Evolutionary conservation across 2,113 vertebrate species (phyloP).

Genomic region (Corythoichthys haematopterus): DNA sequence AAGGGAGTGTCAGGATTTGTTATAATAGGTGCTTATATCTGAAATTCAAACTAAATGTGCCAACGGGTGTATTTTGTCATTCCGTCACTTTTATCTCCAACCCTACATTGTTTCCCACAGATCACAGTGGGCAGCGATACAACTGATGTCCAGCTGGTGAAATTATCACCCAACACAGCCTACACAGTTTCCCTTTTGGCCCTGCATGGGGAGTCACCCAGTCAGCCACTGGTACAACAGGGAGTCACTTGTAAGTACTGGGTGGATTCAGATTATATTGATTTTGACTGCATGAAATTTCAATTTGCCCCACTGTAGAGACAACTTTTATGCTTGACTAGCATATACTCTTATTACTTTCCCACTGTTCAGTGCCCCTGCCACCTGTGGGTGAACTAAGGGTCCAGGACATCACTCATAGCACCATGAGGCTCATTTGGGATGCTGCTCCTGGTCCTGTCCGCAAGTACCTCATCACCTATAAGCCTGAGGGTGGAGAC

Average conservation of each 20-base stretch:
- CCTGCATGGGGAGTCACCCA: constrained; percentile 75
- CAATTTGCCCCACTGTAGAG: not conserved
- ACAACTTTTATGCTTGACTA: not conserved
- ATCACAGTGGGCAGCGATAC: constrained; percentile 76
- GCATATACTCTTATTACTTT: not conserved
- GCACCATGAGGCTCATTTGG: constrained; percentile 83
- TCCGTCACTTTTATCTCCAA: constrained; percentile 12
- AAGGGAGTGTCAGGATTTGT: constrained; percentile 42
- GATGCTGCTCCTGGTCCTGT: constrained; percentile 84
- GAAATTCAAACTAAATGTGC: not conserved
- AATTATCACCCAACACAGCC: constrained; percentile 83
- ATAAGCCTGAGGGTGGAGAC: constrained; percentile 79
- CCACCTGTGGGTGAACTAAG: constrained; percentile 77
- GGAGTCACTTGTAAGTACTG: constrained; percentile 84
- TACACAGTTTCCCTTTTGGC: constrained; percentile 82
- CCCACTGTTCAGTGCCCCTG: constrained; percentile 75
- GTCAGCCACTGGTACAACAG: constrained; percentile 81
- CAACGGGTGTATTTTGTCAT: not conserved
- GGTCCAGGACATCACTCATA: constrained; percentile 88
- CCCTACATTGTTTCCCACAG: constrained; percentile 61
- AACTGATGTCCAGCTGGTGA: constrained; percentile 81
- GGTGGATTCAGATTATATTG: not conserved
- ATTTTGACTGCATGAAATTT: not conserved
- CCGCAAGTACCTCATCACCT: constrained; percentile 84
- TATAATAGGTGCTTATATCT: constrained; percentile 40